Evolutionary conservation across 2,888 invertebrate species (phyloP), one percentile per base, ranked within the genome.

Genomic region (Cerceris rybyensis): DNA sequence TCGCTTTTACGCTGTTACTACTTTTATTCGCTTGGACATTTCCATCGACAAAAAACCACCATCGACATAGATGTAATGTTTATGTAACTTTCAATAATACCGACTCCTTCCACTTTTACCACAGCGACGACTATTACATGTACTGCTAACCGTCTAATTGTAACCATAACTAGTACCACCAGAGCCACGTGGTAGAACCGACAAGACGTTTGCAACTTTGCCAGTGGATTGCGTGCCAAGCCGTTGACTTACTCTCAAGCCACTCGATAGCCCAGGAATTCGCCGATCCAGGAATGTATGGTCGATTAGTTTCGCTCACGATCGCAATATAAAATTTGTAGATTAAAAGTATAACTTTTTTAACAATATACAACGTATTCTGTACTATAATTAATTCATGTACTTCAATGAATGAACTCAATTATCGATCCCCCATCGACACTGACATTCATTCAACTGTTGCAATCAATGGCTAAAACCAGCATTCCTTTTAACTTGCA

Each of bases 51-150:
- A 46, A 46, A 46, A 46, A 8, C 8, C 8, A 46, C 8, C 46
- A 46, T 8, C 46, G 50, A n/a, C 9, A 50, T 50, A n/a, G 11
- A 7, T 54, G 14, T 16, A 39, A 28, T 57, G 28, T 57, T 28
- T 7, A 39, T 8, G 9, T 57, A 9, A 9, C 17, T 28, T 6
- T 57, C 9, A 17, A 17, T 17, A 17, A 17, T 17, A 16, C 13
- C 55, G 39, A 13, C 8, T 2, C 55, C 16, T 57, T 17, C 9
- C 55, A 57, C 55, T 57, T 57, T 57, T 57, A 57, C 55, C 17
- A 8, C 28, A 7, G 55, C 28, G 17, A 57, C 13, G 7, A 7
- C 39, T 57, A 17, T 17, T 39, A 16, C 55, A 11, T 7, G 28
- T 57, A 5, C 8, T 57, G 28, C 7, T 46, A 57, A 13, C 0